These are phyloP conservation scores for Drosophila vallismaia DNA, from an alignment of 2,888 invertebrate species.

Conservation along the genomic window DNA sequence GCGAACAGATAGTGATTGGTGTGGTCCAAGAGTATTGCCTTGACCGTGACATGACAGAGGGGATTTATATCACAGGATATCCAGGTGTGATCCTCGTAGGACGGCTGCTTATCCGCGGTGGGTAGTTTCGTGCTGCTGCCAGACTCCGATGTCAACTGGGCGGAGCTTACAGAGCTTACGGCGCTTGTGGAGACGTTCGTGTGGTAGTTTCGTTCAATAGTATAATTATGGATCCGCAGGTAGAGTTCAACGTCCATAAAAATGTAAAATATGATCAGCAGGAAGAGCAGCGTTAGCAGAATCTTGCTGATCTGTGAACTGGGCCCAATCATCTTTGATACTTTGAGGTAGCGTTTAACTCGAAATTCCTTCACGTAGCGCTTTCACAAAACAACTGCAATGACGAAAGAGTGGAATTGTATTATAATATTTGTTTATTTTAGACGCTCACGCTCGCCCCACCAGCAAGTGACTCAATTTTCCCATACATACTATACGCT, in stretches of 20 bases:
- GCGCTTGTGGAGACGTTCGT: conserved; percentile 70
- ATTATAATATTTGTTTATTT: conserved; percentile 2
- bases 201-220: conserved; percentile 85
- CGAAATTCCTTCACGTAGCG: conserved; percentile 47
- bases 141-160: conserved; percentile 32
- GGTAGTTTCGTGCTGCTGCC: conserved; percentile 48
- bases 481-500: conserved; percentile 3
- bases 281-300: conserved; percentile 86
- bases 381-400: conserved; percentile 50
- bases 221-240: conserved; percentile 89
- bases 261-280: conserved; percentile 87
- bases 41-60: conserved; percentile 91
- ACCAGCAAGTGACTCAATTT: conserved; percentile 16
- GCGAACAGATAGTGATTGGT: conserved; percentile 93
- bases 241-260: conserved; percentile 90
- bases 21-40: conserved; percentile 92
- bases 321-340: conserved; percentile 88
- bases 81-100: conserved; percentile 83
- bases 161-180: not conserved
- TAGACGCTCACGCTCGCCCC: not conserved
- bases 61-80: conserved; percentile 90
- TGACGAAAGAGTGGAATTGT: conserved; percentile 5
- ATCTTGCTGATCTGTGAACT: conserved; percentile 90
- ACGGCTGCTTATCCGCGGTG: conserved; percentile 56
- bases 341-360: conserved; percentile 63